Percentiles rank a stretch among this genome's conserved stretches.
These are phyloP conservation scores for Congeria kusceri DNA, from an alignment of 2,888 invertebrate species.

Conservation along the genomic window DNA sequence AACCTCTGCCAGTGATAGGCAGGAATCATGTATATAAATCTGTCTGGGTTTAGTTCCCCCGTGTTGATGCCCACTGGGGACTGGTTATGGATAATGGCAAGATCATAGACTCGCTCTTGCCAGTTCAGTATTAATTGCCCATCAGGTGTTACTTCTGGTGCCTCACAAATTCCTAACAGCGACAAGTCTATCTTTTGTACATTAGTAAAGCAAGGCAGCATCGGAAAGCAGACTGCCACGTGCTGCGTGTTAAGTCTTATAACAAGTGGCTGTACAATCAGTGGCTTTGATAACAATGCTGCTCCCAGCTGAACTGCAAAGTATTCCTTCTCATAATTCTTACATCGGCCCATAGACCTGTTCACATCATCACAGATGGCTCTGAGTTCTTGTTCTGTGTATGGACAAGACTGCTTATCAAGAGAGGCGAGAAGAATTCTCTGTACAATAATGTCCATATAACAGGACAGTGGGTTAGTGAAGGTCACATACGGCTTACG, in stretches of 20 bases:
- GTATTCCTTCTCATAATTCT: conserved; percentile 57
- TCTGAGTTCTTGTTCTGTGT: conserved; percentile 68
- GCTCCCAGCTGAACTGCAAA: conserved; percentile 63
- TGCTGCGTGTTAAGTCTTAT: conserved; percentile 65
- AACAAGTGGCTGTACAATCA: conserved; percentile 74
- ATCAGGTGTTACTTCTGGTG: conserved; percentile 45
- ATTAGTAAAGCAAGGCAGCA: conserved; percentile 51
- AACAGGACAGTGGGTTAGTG: conserved; percentile 78
- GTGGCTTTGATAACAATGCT: conserved; percentile 69
- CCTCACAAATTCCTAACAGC: conserved; percentile 66
- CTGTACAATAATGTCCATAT: conserved; percentile 79
- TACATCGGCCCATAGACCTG: conserved; percentile 14
- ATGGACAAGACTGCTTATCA: conserved; percentile 69
- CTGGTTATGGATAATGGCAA: conserved; percentile 23
- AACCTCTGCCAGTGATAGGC: conserved; percentile 78
- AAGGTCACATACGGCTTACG: conserved; percentile 72
- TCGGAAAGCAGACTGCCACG: conserved; percentile 66
- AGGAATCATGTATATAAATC: conserved; percentile 74
- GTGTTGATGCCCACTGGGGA: conserved; percentile 26
- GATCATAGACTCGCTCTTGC: conserved; percentile 78
- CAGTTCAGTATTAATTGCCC: conserved; percentile 69
- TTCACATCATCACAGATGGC: conserved; percentile 63
- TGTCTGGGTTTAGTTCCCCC: conserved; percentile 71
- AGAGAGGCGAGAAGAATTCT: conserved; percentile 73
- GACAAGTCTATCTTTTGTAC: conserved; percentile 58